Percentiles rank a stretch among this genome's conserved stretches.
These are phyloP conservation scores for Pogonophryne albipinna DNA, from an alignment of 2,797 vertebrate genomes.

Conservation along the genomic window DNA sequence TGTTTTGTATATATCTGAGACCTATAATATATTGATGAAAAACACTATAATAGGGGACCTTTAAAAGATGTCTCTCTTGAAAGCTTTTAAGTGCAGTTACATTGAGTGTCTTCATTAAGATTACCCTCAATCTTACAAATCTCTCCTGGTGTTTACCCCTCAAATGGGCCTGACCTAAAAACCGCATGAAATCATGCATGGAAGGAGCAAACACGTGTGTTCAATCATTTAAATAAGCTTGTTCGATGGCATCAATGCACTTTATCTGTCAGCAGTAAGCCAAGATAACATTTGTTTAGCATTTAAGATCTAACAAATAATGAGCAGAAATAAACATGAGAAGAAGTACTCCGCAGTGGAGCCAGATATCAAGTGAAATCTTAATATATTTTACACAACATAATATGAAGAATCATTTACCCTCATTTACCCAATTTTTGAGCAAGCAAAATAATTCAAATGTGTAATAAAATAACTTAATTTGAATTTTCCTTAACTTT, in stretches of 20 bases:
- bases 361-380: not conserved
- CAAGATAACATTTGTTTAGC: not conserved
- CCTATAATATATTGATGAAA: too few relatives aligned
- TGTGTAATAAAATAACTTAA: not conserved
- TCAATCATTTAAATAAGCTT: constrained; percentile 29
- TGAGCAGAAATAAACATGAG: not conserved
- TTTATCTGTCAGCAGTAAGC: not conserved
- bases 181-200: not conserved
- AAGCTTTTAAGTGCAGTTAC: not conserved
- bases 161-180: not conserved
- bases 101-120: not conserved
- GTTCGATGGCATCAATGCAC: not conserved
- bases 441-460: not conserved
- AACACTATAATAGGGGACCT: too few relatives aligned
- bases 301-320: not conserved
- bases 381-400: too few relatives aligned
- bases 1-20: too few relatives aligned
- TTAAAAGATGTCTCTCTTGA: not conserved
- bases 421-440: too few relatives aligned
- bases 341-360: not conserved
- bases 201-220: not conserved
- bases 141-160: not conserved
- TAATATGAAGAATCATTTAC: not conserved
- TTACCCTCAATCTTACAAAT: not conserved
- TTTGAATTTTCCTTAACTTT: not conserved